These are phyloP conservation scores for Xyliphius kryptos DNA, from an alignment of 2,113 vertebrate species.

Conservation along the genomic window DNA sequence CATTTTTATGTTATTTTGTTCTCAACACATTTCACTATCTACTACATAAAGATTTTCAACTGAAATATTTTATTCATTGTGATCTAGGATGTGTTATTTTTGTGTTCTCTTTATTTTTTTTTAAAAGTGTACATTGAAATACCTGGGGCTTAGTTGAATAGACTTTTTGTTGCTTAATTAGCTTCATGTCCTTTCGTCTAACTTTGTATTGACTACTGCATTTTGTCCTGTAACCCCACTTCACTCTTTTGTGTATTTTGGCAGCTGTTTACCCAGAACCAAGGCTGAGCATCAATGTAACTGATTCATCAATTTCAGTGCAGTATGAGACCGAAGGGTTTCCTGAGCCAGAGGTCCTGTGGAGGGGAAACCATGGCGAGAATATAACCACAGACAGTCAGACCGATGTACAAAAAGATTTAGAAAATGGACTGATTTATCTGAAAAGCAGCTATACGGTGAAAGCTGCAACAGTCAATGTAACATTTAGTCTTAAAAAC, in stretches of 20 bases:
- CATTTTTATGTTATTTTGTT: too few species aligned
- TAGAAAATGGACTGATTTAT: conserved; percentile 4
- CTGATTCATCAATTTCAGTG: neutral
- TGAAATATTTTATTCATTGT: too few species aligned
- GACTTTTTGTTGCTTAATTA: too few species aligned
- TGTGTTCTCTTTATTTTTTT: too few species aligned
- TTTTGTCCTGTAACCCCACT: neutral
- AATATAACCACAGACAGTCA: conserved; percentile 10
- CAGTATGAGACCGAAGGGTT: conserved; percentile 37
- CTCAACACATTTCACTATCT: too few species aligned
- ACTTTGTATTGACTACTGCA: neutral
- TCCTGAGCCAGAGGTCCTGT: conserved; percentile 35
- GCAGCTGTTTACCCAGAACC: conserved; percentile 43
- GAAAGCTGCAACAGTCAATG: neutral
- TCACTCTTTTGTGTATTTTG: neutral
- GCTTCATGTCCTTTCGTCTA: too few species aligned
- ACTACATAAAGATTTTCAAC: too few species aligned
- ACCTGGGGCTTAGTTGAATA: too few species aligned
- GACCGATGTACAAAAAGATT: neutral
- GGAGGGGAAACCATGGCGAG: conserved; percentile 22
- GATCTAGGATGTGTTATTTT: too few species aligned
- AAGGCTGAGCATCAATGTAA: conserved; percentile 22
- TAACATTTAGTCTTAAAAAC: conserved; percentile 41
- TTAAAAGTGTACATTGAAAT: too few species aligned
- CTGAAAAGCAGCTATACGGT: conserved; percentile 22